Evolutionary conservation across 2,797 vertebrate genomes (phyloP).

Genomic region (Pseudochirops cupreus): DNA sequence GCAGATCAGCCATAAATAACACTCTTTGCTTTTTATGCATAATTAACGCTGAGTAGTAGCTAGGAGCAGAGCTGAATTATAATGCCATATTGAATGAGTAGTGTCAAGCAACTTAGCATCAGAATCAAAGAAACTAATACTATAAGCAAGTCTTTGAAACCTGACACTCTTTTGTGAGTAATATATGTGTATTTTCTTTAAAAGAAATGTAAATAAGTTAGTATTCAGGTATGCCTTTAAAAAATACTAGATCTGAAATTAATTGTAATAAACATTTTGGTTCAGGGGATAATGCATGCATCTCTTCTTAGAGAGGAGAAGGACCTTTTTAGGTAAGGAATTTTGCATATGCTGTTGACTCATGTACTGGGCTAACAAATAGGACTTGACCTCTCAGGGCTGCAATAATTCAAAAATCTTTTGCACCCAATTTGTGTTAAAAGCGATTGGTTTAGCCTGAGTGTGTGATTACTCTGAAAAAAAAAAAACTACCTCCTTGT

Average conservation of each 20-base stretch:
- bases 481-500: too few relatives aligned
- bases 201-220: background rate
- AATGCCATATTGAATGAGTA: conserved; percentile 74
- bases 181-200: background rate
- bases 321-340: too few relatives aligned
- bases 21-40: conserved; percentile 81
- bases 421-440: conserved; percentile 10
- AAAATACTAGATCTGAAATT: background rate
- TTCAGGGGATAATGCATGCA: background rate
- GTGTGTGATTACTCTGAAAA: background rate
- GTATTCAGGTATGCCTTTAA: background rate
- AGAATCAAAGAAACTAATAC: conserved; percentile 56
- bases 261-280: background rate
- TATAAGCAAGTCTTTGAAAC: background rate
- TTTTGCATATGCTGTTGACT: background rate
- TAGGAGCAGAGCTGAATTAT: conserved; percentile 78
- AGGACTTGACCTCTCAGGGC: background rate
- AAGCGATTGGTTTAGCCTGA: background rate
- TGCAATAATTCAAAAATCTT: background rate
- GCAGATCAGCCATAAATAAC: conserved; percentile 79
- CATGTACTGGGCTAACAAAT: background rate
- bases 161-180: background rate
- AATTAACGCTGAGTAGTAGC: conserved; percentile 81
- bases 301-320: background rate
- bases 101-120: conserved; percentile 72